Percentiles rank a stretch among this genome's conserved stretches.
Conservation (phyloP, 1,140 invertebrate species). For the Cydia splendana region DNA sequence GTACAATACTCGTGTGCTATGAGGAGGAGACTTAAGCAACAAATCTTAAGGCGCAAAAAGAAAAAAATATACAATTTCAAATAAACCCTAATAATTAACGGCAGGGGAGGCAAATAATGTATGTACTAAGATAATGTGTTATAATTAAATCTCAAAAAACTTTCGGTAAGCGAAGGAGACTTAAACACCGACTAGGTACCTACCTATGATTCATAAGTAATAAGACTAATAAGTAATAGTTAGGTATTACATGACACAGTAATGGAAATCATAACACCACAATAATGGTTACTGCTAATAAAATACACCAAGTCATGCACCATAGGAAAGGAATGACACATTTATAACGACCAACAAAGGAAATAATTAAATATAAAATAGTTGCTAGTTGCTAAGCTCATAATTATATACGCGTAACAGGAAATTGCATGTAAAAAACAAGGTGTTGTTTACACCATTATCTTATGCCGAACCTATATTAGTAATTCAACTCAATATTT, state of each 20-base stretch:
- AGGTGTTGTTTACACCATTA: too few relatives aligned
- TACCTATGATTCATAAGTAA: too few relatives aligned
- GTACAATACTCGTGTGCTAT: neutral
- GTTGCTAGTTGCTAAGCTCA: neutral
- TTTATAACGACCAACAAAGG: neutral
- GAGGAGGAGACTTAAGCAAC: slow-evolving; percentile 19
- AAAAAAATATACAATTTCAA: neutral
- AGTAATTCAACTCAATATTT: too few relatives aligned
- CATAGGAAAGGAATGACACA: neutral
- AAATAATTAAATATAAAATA: neutral
- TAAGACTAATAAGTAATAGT: too few relatives aligned
- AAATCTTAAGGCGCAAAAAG: neutral
- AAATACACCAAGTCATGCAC: neutral
- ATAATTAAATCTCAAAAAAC: neutral
- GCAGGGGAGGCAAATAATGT: neutral
- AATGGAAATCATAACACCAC: neutral
- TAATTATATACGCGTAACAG: neutral
- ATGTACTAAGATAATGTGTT: neutral
- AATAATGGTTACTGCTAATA: neutral
- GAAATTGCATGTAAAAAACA: neutral
- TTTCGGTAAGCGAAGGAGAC: too few relatives aligned
- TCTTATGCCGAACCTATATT: too few relatives aligned
- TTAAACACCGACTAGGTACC: too few relatives aligned
- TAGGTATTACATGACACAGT: too few relatives aligned
- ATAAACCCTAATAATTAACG: neutral